Percentiles rank a stretch among this genome's conserved stretches.
phyloP scores from a whole-genome alignment of 2,797 vertebrate species.

The Helicolenus hilgendorfi region DNA sequence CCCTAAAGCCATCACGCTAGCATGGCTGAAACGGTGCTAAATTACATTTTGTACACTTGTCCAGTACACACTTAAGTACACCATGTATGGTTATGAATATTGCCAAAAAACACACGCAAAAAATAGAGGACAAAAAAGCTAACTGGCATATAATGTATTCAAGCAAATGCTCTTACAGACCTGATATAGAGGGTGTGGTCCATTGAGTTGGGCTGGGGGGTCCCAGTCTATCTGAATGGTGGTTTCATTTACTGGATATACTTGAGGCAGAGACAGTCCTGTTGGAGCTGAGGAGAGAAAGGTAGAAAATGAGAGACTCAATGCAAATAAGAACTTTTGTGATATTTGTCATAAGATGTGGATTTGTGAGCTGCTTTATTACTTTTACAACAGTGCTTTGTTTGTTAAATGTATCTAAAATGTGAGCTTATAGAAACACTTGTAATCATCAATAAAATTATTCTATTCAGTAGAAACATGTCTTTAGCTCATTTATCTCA shows the following conservation, averaged over 20 bases:
- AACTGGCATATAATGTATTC: neutral
- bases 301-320: neutral
- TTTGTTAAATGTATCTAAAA: neutral
- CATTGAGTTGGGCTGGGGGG: constrained; percentile 91
- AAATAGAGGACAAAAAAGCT: neutral
- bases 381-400: neutral
- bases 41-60: neutral
- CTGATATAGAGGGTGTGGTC: constrained; percentile 92
- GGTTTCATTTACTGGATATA: constrained; percentile 90
- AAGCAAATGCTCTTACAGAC: constrained; percentile 32
- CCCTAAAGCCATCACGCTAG: neutral
- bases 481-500: neutral
- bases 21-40: neutral
- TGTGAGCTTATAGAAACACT: neutral
- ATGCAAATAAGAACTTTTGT: neutral
- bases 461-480: neutral
- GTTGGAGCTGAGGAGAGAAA: constrained; percentile 88
- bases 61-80: too few species aligned
- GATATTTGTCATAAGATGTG: neutral
- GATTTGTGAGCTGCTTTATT: neutral
- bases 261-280: constrained; percentile 85
- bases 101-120: neutral
- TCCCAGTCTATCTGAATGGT: constrained; percentile 90
- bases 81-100: neutral
- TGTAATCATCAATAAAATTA: neutral